phyloP scores from a whole-genome alignment of 92 coral and sea anemone species.

The Parazoanthus atlanticus region DNA sequence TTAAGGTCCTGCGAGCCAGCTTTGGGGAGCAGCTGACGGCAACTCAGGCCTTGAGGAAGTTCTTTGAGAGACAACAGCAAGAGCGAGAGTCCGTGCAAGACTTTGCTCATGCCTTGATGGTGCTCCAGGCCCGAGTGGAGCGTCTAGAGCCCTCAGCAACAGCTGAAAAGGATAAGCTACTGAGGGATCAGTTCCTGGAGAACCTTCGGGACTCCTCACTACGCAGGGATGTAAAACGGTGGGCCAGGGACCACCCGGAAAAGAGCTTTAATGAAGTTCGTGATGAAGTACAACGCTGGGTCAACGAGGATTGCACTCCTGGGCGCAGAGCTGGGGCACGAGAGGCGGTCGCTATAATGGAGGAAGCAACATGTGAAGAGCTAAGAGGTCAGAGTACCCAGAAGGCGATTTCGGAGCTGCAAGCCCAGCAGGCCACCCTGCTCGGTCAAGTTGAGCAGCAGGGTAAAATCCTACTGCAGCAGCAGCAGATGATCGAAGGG shows the following conservation, averaged over 20 bases:
- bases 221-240: conserved; percentile 26
- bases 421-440: conserved; percentile 29
- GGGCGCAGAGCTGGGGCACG: conserved; percentile 13
- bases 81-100: conserved; percentile 54
- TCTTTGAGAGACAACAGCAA: conserved; percentile 50
- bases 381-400: too few relatives aligned
- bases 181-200: conserved; percentile 44
- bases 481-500: background rate
- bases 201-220: conserved; percentile 38
- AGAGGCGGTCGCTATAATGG: background rate
- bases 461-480: background rate
- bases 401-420: conserved; percentile 3
- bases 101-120: conserved; percentile 62
- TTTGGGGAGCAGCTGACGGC: conserved; percentile 57
- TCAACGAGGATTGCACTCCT: conserved; percentile 25
- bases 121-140: conserved; percentile 48
- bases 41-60: conserved; percentile 57
- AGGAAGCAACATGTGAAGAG: too few relatives aligned
- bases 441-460: background rate
- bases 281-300: too few relatives aligned
- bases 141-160: conserved; percentile 8
- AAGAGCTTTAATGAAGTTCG: conserved; percentile 50
- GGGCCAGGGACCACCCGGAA: conserved; percentile 55
- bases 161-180: conserved; percentile 35
- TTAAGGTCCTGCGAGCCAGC: conserved; percentile 44